phyloP scores from a whole-genome alignment of 2,797 vertebrate genomes.

The Threskiornis aethiopicus region DNA sequence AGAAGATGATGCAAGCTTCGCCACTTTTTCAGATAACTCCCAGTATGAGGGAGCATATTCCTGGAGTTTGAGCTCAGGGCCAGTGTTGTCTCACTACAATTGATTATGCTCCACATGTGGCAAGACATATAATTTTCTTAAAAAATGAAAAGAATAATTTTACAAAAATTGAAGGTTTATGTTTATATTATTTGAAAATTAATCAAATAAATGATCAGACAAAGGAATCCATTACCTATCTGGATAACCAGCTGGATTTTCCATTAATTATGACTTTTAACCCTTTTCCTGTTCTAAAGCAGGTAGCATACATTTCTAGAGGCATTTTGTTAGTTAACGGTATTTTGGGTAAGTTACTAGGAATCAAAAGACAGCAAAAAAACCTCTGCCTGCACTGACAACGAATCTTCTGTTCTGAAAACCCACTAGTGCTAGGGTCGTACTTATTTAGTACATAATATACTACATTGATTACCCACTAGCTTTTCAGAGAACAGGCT shows the following conservation, averaged over 20 bases:
- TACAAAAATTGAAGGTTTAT: not conserved
- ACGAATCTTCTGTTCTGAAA: not conserved
- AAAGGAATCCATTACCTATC: not conserved
- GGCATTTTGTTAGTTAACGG: not conserved
- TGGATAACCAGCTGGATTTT: not conserved
- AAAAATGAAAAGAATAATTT: not conserved
- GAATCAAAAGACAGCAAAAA: not conserved
- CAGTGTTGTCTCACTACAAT: not conserved
- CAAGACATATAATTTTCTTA: not conserved
- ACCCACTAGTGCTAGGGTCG: not conserved
- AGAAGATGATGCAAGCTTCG: not conserved
- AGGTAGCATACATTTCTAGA: not conserved
- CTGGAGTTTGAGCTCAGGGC: not conserved
- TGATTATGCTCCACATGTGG: not conserved
- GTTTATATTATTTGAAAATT: not conserved
- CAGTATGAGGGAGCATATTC: not conserved
- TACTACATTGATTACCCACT: not conserved
- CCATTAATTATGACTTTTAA: not conserved
- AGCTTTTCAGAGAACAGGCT: not conserved
- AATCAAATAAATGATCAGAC: not conserved
- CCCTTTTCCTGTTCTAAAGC: not conserved
- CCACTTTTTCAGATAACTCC: not conserved
- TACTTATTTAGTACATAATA: not conserved
- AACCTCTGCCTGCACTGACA: not conserved
- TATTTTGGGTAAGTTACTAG: not conserved